phyloP scores from a whole-genome alignment of 1,140 invertebrate genomes.

The Dendrolimus kikuchii region DNA sequence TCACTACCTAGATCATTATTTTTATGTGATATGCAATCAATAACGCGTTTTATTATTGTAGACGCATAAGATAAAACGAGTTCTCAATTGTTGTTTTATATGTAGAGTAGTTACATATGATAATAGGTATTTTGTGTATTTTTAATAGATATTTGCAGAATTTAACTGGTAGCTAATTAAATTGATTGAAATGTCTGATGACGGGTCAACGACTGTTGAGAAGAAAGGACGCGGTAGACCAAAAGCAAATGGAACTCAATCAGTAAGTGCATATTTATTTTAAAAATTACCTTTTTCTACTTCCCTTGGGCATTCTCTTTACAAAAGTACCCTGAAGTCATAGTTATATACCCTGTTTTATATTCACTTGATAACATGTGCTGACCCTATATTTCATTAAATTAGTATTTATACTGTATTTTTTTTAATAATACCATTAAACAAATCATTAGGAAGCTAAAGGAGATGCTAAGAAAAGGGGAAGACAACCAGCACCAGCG shows the following conservation, averaged over 20 bases:
- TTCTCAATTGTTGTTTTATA: too few species aligned
- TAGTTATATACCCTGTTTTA: neutral
- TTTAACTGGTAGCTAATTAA: slow-evolving; percentile 16
- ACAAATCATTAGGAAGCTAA: slow-evolving; percentile 43
- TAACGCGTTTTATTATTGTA: slow-evolving; percentile 1
- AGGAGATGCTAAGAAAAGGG: slow-evolving; percentile 64
- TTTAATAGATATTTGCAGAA: slow-evolving; percentile 12
- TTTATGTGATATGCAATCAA: slow-evolving; percentile 2
- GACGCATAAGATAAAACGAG: too few species aligned
- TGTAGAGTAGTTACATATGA: too few species aligned
- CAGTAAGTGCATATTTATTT: slow-evolving; percentile 27
- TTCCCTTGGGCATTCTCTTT: too few species aligned
- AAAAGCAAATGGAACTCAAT: slow-evolving; percentile 68
- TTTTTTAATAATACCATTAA: too few species aligned
- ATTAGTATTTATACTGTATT: neutral
- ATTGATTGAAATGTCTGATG: slow-evolving; percentile 64
- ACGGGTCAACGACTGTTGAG: slow-evolving; percentile 66
- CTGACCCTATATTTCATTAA: neutral
- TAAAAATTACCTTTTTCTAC: neutral
- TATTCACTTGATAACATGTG: neutral
- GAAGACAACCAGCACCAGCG: slow-evolving; percentile 50
- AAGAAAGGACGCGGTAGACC: slow-evolving; percentile 70
- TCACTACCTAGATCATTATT: neutral
- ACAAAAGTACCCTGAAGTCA: neutral
- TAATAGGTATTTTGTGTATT: too few species aligned